Conservation (phyloP, 2,113 vertebrate genomes). For the Sialia sialis region DNA sequence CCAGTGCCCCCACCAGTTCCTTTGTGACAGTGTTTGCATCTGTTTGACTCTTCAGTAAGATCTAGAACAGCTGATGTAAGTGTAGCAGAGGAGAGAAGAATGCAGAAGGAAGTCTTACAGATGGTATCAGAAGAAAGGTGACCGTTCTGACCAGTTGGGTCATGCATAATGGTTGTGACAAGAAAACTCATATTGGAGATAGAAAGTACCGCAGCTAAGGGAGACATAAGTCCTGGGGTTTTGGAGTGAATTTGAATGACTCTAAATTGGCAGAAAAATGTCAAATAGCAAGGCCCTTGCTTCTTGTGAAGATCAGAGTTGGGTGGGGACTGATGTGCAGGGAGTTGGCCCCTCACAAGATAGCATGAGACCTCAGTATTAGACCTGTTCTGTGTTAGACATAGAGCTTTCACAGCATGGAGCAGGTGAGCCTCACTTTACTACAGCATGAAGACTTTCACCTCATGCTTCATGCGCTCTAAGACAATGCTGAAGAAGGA, state of each 20-base stretch:
- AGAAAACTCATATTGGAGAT: background rate
- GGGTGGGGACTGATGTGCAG: background rate
- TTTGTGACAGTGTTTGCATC: background rate
- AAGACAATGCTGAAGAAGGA: background rate
- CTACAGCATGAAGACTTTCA: background rate
- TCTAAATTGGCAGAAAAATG: background rate
- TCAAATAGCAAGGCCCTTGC: background rate
- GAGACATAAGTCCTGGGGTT: background rate
- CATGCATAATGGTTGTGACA: background rate
- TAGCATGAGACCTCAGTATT: accelerated
- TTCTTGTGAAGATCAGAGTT: background rate
- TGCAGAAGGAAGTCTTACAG: background rate
- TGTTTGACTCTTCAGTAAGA: background rate
- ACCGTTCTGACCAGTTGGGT: background rate
- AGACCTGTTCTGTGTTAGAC: background rate
- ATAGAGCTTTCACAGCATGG: accelerated
- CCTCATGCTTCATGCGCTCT: background rate
- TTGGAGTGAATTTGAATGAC: background rate
- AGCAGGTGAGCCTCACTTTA: background rate
- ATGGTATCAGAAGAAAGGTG: background rate
- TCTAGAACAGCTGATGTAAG: background rate
- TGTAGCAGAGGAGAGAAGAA: background rate
- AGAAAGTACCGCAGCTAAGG: background rate
- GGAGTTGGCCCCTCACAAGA: background rate
- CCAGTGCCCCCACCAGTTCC: background rate